phyloP scores from a whole-genome alignment of 2,888 invertebrate genomes.

The Thecocarcelia acutangulata region DNA sequence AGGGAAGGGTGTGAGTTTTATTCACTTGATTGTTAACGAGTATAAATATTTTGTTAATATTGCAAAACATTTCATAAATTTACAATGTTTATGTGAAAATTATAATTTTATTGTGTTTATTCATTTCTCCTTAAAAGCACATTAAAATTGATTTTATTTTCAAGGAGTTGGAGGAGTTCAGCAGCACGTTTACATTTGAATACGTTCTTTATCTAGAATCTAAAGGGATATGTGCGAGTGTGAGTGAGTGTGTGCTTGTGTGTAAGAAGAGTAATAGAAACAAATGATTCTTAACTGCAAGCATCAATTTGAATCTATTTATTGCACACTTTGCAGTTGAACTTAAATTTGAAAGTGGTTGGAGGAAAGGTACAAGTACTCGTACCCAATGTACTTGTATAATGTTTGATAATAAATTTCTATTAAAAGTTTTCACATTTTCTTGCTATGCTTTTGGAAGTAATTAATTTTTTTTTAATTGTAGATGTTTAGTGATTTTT shows the following conservation, averaged over 20 bases:
- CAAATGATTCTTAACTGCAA: conserved; percentile 4
- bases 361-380: not conserved
- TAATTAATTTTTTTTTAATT: too few species aligned
- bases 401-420: too few species aligned
- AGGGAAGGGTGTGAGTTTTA: not conserved
- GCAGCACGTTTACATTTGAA: not conserved
- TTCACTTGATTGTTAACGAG: not conserved
- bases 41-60: conserved; percentile 58
- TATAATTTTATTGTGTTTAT: conserved; percentile 63
- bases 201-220: conserved; percentile 59
- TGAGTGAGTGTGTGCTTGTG: too few species aligned
- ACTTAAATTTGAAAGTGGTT: not conserved
- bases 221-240: conserved; percentile 60
- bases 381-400: too few species aligned
- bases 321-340: conserved; percentile 6
- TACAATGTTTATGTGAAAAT: conserved; percentile 34
- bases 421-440: not conserved
- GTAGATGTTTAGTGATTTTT: too few species aligned
- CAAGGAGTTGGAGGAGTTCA: not conserved
- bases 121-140: conserved; percentile 38
- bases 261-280: not conserved
- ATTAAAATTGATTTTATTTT: conserved; percentile 18
- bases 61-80: conserved; percentile 31
- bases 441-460: too few species aligned
- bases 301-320: conserved; percentile 14